Evolutionary conservation across 2,113 vertebrate genomes (phyloP), one percentile per base, ranked within the genome.

Genomic region (Perca flavescens): DNA sequence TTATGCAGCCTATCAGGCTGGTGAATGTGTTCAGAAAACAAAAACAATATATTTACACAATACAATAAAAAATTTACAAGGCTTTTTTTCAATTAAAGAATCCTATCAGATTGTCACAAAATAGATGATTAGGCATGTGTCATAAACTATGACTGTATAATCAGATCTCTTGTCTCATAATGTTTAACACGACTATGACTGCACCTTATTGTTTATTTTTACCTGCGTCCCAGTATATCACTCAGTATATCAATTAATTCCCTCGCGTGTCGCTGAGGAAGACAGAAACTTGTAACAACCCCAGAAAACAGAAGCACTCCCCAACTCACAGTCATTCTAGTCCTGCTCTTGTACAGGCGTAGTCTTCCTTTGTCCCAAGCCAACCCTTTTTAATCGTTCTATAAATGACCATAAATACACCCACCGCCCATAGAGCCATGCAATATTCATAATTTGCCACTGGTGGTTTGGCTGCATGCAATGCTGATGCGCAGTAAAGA

Each of bases 201-300:
- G 5, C 22, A 21, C 25, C n/a, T 11, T 31, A 21, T 16, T 75
- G 13, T 47, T 40, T 74, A 47, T 78, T 43, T 62, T 25, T 40
- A 25, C 25, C 34, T 34, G 34, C 34, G 6, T 34, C 34, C 6
- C 6, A 34, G 34, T 34, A 34, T 34, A 34, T 34, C 34, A 34
- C 34, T 34, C 34, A n/a, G n/a, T n/a, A n/a, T n/a, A 64, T 79
- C 86, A 82, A 88, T 90, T 47, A 81, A 88, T 79, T 81, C 86
- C 77, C 58, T n/a, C n/a, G n/a, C n/a, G n/a, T n/a, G n/a, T n/a
- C n/a, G n/a, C n/a, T n/a, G n/a, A n/a, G n/a, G n/a, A n/a, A n/a
- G n/a, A n/a, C n/a, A n/a, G n/a, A n/a, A n/a, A n/a, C n/a, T n/a
- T n/a, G n/a, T n/a, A n/a, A n/a, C 62, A 77, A 79, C 61, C 49